Percentiles rank a stretch among this genome's conserved stretches.
phyloP scores from a whole-genome alignment of 2,113 vertebrate species.

The Lampris megalopsis region DNA sequence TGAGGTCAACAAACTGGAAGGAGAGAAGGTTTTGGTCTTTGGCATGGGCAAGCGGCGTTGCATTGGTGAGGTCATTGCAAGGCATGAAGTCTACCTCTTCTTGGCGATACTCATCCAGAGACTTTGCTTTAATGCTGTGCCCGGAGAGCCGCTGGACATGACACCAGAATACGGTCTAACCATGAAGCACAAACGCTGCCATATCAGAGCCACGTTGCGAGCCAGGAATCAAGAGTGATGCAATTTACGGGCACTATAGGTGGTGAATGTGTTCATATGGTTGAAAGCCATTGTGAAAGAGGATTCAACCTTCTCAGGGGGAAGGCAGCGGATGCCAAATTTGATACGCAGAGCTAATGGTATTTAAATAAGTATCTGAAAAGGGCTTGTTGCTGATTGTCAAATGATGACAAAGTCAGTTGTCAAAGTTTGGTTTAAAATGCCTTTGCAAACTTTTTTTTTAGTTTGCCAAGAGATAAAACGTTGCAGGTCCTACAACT shows the following conservation, averaged over 20 bases:
- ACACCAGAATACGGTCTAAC: constrained; percentile 90
- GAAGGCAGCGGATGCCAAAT: constrained; percentile 24
- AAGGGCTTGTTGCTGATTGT: constrained; percentile 20
- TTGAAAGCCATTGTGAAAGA: constrained; percentile 23
- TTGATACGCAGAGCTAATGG: constrained; percentile 19
- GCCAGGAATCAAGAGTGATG: constrained; percentile 50
- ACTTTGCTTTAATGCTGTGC: constrained; percentile 80
- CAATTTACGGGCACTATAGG: constrained; percentile 1
- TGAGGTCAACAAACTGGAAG: constrained; percentile 76
- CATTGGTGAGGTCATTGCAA: constrained; percentile 89
- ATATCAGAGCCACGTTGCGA: constrained; percentile 79
- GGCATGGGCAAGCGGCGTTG: constrained; percentile 92
- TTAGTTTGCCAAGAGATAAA: constrained; percentile 29
- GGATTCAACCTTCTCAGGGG: constrained; percentile 39
- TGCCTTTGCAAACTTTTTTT: constrained; percentile 22
- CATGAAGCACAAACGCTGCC: constrained; percentile 89
- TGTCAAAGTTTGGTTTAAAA: constrained; percentile 27
- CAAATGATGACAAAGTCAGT: neutral
- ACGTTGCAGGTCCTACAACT: constrained; percentile 17
- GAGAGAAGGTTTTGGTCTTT: constrained; percentile 88
- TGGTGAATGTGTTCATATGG: constrained; percentile 12
- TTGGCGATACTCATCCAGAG: constrained; percentile 88
- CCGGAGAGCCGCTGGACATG: constrained; percentile 82
- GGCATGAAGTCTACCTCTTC: constrained; percentile 91
- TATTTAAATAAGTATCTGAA: constrained; percentile 20